Evolutionary conservation across 1,140 invertebrate species (phyloP).

Genomic region (Drosophila punjabiensis): DNA sequence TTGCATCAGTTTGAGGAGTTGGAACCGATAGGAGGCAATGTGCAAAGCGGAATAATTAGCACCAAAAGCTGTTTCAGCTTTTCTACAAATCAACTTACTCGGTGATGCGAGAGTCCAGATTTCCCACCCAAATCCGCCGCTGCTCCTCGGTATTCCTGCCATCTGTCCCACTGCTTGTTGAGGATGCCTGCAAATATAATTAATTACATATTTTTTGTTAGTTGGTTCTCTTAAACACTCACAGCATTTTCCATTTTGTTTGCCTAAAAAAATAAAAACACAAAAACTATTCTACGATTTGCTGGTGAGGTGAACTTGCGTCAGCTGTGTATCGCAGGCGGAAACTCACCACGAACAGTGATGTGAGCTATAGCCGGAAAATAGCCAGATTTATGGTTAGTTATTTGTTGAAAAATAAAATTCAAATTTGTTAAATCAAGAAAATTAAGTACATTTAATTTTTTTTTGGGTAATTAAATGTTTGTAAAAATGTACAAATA

Average conservation of each 20-base stretch:
- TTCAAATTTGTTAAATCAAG: neutral
- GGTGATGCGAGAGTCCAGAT: constrained; percentile 94
- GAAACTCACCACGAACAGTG: neutral
- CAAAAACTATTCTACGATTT: constrained; percentile 2
- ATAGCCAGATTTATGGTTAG: neutral
- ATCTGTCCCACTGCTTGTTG: constrained; percentile 6
- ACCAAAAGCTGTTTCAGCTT: constrained; percentile 26
- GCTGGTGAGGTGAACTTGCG: neutral
- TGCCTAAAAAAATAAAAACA: constrained; percentile 25
- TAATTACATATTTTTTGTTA: neutral
- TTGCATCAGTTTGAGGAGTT: constrained; percentile 97
- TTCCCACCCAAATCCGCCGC: constrained; percentile 93
- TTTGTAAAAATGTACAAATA: no score
- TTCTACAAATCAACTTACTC: constrained; percentile 91
- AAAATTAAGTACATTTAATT: no score
- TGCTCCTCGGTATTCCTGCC: constrained; percentile 62
- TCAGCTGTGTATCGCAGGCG: constrained; percentile 8
- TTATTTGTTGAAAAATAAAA: neutral
- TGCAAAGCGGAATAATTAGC: constrained; percentile 79
- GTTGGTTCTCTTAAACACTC: neutral
- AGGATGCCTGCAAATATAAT: constrained; percentile 1
- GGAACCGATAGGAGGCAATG: constrained; percentile 91
- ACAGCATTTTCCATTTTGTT: constrained; percentile 46
- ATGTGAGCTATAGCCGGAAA: neutral
- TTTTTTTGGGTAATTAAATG: no score